phyloP scores from a whole-genome alignment of 2,113 vertebrate genomes.

The Leptobrachium leishanense region DNA sequence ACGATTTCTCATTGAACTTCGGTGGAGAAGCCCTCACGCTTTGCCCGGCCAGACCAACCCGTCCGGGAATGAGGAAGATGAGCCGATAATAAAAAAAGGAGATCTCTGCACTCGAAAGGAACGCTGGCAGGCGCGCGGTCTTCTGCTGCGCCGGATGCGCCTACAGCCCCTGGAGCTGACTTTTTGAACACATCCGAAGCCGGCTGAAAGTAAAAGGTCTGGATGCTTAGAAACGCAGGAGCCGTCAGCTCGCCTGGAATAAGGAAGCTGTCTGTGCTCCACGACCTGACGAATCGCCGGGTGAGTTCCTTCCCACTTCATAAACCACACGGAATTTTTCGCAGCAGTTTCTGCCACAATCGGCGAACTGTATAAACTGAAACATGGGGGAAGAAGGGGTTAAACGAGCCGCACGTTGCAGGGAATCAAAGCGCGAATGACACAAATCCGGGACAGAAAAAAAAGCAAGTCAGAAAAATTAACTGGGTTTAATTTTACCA shows the following conservation, averaged over 20 bases:
- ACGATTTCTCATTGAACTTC: background rate
- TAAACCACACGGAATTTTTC: no score
- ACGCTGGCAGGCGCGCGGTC: background rate
- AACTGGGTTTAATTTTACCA: no score
- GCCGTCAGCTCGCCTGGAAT: background rate
- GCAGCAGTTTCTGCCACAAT: no score
- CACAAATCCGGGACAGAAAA: no score
- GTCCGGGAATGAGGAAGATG: background rate
- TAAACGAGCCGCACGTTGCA: no score
- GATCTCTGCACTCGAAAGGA: background rate
- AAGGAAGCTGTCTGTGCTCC: conserved; percentile 28
- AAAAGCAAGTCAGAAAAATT: no score
- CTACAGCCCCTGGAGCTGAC: background rate
- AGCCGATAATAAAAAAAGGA: background rate
- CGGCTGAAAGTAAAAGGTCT: background rate
- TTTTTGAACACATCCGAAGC: background rate
- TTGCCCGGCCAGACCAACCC: conserved; percentile 1
- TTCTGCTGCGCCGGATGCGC: background rate
- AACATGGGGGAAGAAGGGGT: no score
- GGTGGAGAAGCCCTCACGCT: background rate
- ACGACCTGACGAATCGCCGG: background rate
- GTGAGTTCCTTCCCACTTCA: background rate
- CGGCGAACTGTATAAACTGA: no score
- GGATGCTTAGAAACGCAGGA: conserved; percentile 4
- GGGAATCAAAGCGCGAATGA: no score